Conservation (phyloP, 1,140 invertebrate genomes). For the Eriosoma lanigerum region DNA sequence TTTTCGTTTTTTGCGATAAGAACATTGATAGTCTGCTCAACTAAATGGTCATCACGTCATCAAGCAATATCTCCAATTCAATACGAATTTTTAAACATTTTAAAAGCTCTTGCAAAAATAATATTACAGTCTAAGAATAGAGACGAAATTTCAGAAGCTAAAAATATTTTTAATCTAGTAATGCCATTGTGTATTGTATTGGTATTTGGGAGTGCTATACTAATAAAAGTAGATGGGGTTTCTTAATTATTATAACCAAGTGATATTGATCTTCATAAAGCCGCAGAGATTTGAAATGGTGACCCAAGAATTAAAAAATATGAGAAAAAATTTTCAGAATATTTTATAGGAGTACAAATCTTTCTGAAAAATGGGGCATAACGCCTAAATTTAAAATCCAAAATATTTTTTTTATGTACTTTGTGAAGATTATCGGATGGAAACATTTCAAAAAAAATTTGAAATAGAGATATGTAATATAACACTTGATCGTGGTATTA, state of each 20-base stretch:
- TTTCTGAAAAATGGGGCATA: not conserved
- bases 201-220: not conserved
- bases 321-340: not conserved
- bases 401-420: not conserved
- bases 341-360: not conserved
- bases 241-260: not conserved
- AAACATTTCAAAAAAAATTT: not conserved
- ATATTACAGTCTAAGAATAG: conserved; percentile 15
- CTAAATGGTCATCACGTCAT: not conserved
- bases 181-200: not conserved
- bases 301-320: not conserved
- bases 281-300: not conserved
- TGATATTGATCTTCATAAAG: not conserved
- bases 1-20: too few species aligned
- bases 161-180: not conserved
- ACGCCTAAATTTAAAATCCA: not conserved
- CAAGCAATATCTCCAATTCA: not conserved
- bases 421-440: not conserved
- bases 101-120: not conserved
- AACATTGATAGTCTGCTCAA: conserved; percentile 3
- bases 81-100: conserved; percentile 4
- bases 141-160: conserved; percentile 13
- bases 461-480: not conserved
- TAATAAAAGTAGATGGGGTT: conserved; percentile 9
- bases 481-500: not conserved